phyloP scores from a whole-genome alignment of 1,140 invertebrate species.

The Meloidogyne hapla region DNA sequence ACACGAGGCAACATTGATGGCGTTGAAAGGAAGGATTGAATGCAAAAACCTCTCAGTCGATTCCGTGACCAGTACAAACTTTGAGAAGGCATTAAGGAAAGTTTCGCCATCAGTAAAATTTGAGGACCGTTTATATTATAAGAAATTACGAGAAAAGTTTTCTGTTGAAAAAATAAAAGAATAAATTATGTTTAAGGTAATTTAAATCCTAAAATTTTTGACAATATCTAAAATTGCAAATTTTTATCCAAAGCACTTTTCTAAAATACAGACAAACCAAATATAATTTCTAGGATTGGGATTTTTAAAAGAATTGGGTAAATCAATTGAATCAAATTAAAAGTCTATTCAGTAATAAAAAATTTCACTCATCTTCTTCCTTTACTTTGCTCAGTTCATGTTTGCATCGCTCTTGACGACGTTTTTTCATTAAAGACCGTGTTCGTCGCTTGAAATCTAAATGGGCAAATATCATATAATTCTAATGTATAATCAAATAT shows the following conservation, averaged over 20 bases:
- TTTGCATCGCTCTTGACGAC: background rate
- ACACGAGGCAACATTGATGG: slow-evolving; percentile 19
- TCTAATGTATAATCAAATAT: background rate
- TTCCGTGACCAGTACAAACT: background rate
- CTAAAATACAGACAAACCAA: too few relatives aligned
- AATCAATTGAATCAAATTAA: too few relatives aligned
- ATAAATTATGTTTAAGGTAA: background rate
- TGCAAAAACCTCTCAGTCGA: slow-evolving; percentile 12
- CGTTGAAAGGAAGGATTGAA: slow-evolving; percentile 19
- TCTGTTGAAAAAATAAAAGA: background rate
- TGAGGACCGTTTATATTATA: slow-evolving; percentile 16
- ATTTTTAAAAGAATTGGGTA: too few relatives aligned
- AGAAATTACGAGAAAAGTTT: slow-evolving; percentile 14
- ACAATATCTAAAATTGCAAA: background rate
- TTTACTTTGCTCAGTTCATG: too few relatives aligned
- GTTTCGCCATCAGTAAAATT: slow-evolving; percentile 14
- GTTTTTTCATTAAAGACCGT: background rate
- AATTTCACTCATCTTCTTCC: too few relatives aligned
- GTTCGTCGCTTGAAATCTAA: background rate
- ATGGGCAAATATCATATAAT: background rate
- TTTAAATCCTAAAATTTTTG: background rate
- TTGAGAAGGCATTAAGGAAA: background rate
- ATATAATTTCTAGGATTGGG: too few relatives aligned
- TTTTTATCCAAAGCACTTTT: too few relatives aligned
- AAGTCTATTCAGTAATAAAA: too few relatives aligned